These are phyloP conservation scores for Grammomys surdaster DNA, from an alignment of 2,113 vertebrate species.

Conservation along the genomic window DNA sequence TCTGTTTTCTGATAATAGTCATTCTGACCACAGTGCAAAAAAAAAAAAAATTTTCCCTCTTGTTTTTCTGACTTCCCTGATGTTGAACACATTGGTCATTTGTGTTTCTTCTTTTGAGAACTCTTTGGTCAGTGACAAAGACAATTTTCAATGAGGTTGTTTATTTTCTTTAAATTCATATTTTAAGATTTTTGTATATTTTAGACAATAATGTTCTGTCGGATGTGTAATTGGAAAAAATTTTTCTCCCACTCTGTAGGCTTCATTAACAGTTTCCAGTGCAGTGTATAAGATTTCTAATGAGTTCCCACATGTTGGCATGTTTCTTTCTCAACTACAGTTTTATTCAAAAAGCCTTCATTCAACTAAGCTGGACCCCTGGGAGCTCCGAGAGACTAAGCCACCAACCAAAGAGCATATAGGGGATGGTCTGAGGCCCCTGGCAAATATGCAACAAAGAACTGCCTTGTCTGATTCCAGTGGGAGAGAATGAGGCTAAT, in stretches of 20 bases:
- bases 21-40: background rate
- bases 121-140: background rate
- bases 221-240: background rate
- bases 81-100: background rate
- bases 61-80: background rate
- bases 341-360: background rate
- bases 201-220: background rate
- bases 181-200: background rate
- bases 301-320: background rate
- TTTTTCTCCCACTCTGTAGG: background rate
- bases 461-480: too few relatives aligned
- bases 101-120: background rate
- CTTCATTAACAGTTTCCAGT: background rate
- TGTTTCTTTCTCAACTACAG: background rate
- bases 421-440: too few relatives aligned
- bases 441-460: too few relatives aligned
- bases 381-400: too few relatives aligned
- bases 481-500: too few relatives aligned
- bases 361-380: background rate
- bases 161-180: background rate
- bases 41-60: background rate
- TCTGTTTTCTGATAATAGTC: too few relatives aligned
- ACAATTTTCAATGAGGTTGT: background rate
- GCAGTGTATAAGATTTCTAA: background rate
- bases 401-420: too few relatives aligned